These are phyloP conservation scores for Aleiodes alternator DNA, from an alignment of 2,888 invertebrate genomes.

Conservation along the genomic window DNA sequence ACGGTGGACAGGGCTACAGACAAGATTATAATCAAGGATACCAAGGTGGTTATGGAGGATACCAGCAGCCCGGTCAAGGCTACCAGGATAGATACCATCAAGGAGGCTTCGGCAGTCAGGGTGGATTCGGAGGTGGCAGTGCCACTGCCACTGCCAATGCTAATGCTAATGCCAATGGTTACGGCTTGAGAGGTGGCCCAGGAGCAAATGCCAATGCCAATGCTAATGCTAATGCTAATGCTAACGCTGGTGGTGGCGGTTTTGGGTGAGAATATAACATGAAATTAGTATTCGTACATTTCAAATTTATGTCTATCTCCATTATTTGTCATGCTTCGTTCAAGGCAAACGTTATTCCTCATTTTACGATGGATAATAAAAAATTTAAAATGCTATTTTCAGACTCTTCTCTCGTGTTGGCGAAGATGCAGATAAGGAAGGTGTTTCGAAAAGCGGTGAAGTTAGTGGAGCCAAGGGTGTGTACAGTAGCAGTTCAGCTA, in stretches of 20 bases:
- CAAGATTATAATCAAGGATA: not conserved
- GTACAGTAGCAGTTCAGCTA: slow-evolving; percentile 76
- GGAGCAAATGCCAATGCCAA: slow-evolving; percentile 33
- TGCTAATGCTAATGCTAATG: slow-evolving; percentile 34
- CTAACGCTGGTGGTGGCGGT: slow-evolving; percentile 14
- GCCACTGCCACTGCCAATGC: slow-evolving; percentile 44
- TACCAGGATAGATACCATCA: slow-evolving; percentile 27
- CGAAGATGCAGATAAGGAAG: slow-evolving; percentile 62
- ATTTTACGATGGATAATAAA: not conserved
- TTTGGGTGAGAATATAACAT: slow-evolving; percentile 30
- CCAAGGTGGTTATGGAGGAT: slow-evolving; percentile 22
- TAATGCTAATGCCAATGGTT: slow-evolving; percentile 21
- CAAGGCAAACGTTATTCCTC: not conserved
- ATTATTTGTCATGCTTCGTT: not conserved
- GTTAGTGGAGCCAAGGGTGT: slow-evolving; percentile 76
- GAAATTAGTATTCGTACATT: slow-evolving; percentile 49
- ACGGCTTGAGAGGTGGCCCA: not conserved
- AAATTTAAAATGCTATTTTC: slow-evolving; percentile 37
- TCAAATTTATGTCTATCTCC: not conserved
- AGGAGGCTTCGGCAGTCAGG: slow-evolving; percentile 15
- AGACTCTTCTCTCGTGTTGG: slow-evolving; percentile 74
- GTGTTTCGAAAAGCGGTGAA: slow-evolving; percentile 68
- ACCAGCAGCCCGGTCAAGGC: not conserved
- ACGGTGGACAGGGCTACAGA: slow-evolving; percentile 6
- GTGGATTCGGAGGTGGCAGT: slow-evolving; percentile 44